Evolutionary conservation across 2,113 vertebrate species (phyloP).

Genomic region (Fregata magnificens): DNA sequence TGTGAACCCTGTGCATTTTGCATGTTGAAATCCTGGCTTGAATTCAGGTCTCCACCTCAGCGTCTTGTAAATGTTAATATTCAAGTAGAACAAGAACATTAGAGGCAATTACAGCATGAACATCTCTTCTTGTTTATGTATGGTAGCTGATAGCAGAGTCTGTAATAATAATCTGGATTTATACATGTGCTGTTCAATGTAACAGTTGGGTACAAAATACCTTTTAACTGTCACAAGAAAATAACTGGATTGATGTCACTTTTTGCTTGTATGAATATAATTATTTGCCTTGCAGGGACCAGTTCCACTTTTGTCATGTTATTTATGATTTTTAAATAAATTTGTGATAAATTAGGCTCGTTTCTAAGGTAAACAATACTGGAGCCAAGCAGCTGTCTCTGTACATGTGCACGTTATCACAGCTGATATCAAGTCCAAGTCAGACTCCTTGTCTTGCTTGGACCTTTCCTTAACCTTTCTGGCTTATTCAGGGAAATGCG

Average conservation of each 20-base stretch:
- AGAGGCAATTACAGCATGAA: constrained; percentile 42
- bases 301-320: constrained; percentile 7
- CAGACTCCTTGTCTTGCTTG: constrained; percentile 27
- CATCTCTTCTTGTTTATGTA: constrained; percentile 55
- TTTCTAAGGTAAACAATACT: constrained; percentile 47
- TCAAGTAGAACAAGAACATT: constrained; percentile 25
- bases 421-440: constrained; percentile 45
- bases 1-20: not conserved
- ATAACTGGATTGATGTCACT: constrained; percentile 15
- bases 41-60: not conserved
- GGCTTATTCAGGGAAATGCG: constrained; percentile 16
- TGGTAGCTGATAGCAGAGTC: constrained; percentile 52
- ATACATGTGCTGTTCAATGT: not conserved
- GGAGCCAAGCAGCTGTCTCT: constrained; percentile 50
- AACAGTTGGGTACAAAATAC: not conserved
- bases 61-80: constrained; percentile 40
- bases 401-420: constrained; percentile 54
- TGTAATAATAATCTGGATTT: constrained; percentile 47
- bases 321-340: constrained; percentile 47
- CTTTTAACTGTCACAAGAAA: constrained; percentile 28
- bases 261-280: not conserved
- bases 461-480: constrained; percentile 59
- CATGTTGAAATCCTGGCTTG: not conserved
- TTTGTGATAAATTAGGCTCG: constrained; percentile 59
- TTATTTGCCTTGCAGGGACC: constrained; percentile 47